phyloP scores from a whole-genome alignment of 53 echinoderm and acorn worm species.

The Zoroaster sp. region DNA sequence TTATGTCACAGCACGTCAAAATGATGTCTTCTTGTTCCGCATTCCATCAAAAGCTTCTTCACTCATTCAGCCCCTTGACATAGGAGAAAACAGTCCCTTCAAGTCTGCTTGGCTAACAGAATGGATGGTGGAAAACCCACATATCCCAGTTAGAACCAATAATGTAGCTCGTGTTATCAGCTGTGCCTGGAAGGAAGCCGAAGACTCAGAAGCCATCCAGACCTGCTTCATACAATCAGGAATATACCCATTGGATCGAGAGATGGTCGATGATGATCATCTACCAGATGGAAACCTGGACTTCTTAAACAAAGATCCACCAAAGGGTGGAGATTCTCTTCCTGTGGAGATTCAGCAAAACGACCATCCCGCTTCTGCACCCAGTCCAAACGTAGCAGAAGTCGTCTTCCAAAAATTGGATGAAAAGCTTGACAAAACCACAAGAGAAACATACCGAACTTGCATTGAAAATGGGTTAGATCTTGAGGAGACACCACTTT shows the following conservation, averaged over 20 bases:
- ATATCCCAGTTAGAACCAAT: conserved; percentile 29
- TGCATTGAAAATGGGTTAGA: conserved; percentile 45
- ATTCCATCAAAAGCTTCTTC: conserved; percentile 35
- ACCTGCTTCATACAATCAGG: conserved; percentile 54
- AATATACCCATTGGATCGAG: conserved; percentile 52
- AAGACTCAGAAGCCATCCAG: conserved; percentile 30
- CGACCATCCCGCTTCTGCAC: background rate
- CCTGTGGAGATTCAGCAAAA: background rate
- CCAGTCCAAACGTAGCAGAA: conserved; percentile 3
- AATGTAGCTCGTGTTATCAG: conserved; percentile 49
- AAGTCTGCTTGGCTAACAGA: conserved; percentile 1
- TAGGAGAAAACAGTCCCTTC: conserved; percentile 12
- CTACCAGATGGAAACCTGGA: background rate
- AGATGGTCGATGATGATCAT: conserved; percentile 28
- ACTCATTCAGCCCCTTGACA: conserved; percentile 46
- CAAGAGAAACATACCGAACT: conserved; percentile 43
- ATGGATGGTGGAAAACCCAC: conserved; percentile 46
- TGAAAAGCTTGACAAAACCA: conserved; percentile 54
- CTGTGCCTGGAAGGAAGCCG: conserved; percentile 46
- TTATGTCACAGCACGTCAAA: conserved; percentile 53
- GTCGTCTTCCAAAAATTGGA: conserved; percentile 42
- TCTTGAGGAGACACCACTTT: conserved; percentile 46
- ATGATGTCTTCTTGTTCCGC: conserved; percentile 57
- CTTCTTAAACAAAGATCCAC: background rate
- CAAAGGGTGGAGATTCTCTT: background rate